A percentile compares a stretch with the other conserved stretches of the same genome.
phyloP scores from a whole-genome alignment of 2,797 vertebrate species.

The Phoebastria nigripes region DNA sequence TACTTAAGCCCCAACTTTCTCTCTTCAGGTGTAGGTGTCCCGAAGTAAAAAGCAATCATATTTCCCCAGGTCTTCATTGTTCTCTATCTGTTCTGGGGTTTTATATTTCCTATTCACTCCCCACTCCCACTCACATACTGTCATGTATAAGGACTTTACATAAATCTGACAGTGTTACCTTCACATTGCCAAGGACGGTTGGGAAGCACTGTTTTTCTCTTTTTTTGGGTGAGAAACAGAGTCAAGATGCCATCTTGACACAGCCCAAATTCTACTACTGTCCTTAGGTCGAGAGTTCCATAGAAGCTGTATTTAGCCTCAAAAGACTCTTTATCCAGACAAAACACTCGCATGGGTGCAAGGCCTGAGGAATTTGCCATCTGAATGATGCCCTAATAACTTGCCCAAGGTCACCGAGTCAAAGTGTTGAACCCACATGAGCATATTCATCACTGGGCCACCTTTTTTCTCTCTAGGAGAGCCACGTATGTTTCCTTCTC shows the following conservation, averaged over 20 bases:
- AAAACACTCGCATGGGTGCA: fast-evolving
- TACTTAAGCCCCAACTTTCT: not conserved
- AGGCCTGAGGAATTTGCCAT: not conserved
- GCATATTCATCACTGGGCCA: not conserved
- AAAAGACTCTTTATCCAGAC: not conserved
- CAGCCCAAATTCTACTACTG: not conserved
- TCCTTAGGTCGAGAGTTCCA: not conserved
- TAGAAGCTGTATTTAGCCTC: not conserved
- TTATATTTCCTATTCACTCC: not conserved
- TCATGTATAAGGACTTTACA: not conserved
- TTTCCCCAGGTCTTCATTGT: not conserved
- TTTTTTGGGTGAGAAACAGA: not conserved
- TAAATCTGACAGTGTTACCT: not conserved
- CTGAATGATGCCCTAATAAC: not conserved
- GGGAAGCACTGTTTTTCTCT: not conserved
- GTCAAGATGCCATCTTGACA: not conserved
- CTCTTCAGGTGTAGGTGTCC: not conserved
- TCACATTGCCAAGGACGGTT: not conserved
- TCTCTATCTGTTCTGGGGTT: not conserved
- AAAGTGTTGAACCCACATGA: not conserved
- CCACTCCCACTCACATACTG: not conserved
- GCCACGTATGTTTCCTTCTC: not conserved
- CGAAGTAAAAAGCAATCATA: not conserved
- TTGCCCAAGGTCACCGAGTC: not conserved
- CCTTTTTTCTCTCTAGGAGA: not conserved